These are phyloP conservation scores for Cancer borealis DNA, from an alignment of 2,888 invertebrate genomes.

Conservation along the genomic window DNA sequence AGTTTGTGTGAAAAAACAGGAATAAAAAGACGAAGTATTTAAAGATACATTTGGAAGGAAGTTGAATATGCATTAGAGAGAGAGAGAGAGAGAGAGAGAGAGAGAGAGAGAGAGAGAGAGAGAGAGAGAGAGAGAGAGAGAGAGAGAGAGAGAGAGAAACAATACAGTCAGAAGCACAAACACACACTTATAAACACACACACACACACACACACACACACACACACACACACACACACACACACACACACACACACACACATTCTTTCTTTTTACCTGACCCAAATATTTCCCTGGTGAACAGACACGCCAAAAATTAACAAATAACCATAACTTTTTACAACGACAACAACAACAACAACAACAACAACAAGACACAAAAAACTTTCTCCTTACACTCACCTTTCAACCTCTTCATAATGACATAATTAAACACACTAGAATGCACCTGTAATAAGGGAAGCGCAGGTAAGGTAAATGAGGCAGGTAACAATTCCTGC, in stretches of 20 bases:
- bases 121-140: slow-evolving; percentile 26
- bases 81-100: slow-evolving; percentile 2
- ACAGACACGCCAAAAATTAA: neutral
- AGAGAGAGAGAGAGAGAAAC: slow-evolving; percentile 22
- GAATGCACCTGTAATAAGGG: neutral
- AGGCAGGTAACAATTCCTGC: neutral
- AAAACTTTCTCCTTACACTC: too few relatives aligned
- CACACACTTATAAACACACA: too few relatives aligned
- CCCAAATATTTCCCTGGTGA: too few relatives aligned
- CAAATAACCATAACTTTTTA: neutral
- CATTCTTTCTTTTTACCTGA: neutral
- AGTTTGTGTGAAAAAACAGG: neutral
- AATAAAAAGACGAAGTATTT: neutral
- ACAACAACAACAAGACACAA: too few relatives aligned
- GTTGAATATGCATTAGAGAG: neutral
- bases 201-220: too few relatives aligned
- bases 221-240: too few relatives aligned
- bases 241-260: too few relatives aligned
- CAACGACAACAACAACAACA: too few relatives aligned
- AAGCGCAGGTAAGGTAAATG: slow-evolving; percentile 4
- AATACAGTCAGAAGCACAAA: too few relatives aligned
- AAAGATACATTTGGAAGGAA: neutral
- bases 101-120: neutral
- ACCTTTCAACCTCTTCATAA: neutral
- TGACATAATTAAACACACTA: neutral